These are phyloP conservation scores for Tragelaphus imberbis DNA, from an alignment of 2,113 vertebrate genomes.

Conservation along the genomic window DNA sequence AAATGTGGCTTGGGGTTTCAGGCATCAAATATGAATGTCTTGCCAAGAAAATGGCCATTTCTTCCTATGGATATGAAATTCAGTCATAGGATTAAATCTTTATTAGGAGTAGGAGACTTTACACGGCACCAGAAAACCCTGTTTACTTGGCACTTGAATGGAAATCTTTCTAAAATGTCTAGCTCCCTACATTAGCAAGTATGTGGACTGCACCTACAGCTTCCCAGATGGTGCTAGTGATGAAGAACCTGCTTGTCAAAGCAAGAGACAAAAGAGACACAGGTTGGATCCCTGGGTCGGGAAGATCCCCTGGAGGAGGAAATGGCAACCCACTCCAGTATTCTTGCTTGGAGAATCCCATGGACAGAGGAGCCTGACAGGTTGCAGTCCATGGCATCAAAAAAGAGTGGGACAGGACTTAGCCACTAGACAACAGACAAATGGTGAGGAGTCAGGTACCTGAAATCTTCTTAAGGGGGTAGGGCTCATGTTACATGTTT, in stretches of 20 bases:
- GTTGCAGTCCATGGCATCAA: not conserved
- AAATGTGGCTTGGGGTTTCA: not conserved
- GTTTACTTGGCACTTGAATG: not conserved
- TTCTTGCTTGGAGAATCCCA: not conserved
- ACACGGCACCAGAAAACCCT: not conserved
- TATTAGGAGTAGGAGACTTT: not conserved
- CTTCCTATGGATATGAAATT: fast-evolving
- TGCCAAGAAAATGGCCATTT: not conserved
- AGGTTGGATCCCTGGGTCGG: not conserved
- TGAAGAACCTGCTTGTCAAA: not conserved
- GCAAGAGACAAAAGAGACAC: not conserved
- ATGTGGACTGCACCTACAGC: fast-evolving
- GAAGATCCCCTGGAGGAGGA: not conserved
- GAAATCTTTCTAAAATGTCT: not conserved
- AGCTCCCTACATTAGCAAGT: fast-evolving
- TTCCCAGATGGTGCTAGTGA: not conserved
- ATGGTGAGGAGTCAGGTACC: fast-evolving
- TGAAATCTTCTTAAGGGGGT: not conserved
- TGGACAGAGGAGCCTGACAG: not conserved
- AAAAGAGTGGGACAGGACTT: not conserved
- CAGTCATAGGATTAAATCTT: not conserved
- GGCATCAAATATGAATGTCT: fast-evolving
- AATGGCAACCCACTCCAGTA: not conserved
- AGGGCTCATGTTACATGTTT: fast-evolving
- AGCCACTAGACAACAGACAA: not conserved